Conservation (phyloP, 2,888 invertebrate genomes). For the Dione juno region DNA sequence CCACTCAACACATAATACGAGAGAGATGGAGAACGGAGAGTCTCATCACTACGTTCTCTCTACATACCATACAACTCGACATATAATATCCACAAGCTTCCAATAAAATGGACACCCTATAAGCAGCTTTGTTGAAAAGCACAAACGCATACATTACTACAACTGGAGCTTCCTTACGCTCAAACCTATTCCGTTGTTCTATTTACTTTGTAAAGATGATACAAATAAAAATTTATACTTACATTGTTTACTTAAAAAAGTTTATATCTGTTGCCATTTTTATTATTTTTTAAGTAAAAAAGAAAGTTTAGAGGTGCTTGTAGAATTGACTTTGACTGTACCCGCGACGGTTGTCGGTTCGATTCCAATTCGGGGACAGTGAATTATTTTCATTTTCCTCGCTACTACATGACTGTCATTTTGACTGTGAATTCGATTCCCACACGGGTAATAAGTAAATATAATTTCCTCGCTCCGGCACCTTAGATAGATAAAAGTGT, state of each 20-base stretch:
- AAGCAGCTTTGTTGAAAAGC: slow-evolving; percentile 42
- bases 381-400: not conserved
- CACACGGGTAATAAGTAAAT: no score
- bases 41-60: not conserved
- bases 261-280: not conserved
- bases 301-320: no score
- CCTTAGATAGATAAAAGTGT: no score
- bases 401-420: no score
- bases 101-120: not conserved
- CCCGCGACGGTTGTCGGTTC: not conserved
- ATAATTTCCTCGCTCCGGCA: no score
- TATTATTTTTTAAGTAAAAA: not conserved
- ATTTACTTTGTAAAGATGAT: slow-evolving; percentile 19
- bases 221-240: slow-evolving; percentile 11
- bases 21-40: not conserved
- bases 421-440: no score
- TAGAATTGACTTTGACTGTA: not conserved
- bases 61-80: not conserved
- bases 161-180: slow-evolving; percentile 38
- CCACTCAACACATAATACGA: no score
- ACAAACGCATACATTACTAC: slow-evolving; percentile 41
- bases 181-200: slow-evolving; percentile 25
- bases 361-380: not conserved
- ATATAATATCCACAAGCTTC: not conserved
- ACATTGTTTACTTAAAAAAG: not conserved